phyloP scores from a whole-genome alignment of 2,888 invertebrate genomes.

The Synanthedon vespiformis region DNA sequence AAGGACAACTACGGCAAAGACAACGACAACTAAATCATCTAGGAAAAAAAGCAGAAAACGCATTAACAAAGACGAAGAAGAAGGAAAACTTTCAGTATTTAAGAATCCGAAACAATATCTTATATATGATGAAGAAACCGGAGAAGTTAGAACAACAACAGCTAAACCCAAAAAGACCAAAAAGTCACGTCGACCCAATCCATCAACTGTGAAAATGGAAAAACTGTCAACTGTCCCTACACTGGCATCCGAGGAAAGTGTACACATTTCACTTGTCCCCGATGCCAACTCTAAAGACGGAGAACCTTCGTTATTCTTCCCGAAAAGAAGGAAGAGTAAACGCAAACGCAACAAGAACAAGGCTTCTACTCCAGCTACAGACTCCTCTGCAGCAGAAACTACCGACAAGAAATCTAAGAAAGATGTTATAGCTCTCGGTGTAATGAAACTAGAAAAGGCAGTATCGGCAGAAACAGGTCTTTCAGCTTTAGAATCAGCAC shows the following conservation, averaged over 20 bases:
- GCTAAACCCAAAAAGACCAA: slow-evolving; percentile 2
- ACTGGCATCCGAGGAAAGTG: slow-evolving; percentile 17
- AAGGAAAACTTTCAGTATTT: slow-evolving; percentile 46
- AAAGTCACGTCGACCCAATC: slow-evolving; percentile 3
- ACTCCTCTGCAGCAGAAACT: slow-evolving; percentile 23
- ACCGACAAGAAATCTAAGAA: slow-evolving; percentile 7
- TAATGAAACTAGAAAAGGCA: not conserved
- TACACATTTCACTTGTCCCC: slow-evolving; percentile 47
- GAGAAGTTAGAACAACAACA: slow-evolving; percentile 13
- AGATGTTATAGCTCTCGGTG: not conserved
- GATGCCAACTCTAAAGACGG: slow-evolving; percentile 26
- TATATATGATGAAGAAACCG: slow-evolving; percentile 31
- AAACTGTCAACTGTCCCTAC: slow-evolving; percentile 7
- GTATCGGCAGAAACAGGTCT: slow-evolving; percentile 3
- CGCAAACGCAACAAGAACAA: slow-evolving; percentile 14
- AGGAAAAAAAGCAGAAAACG: slow-evolving; percentile 7
- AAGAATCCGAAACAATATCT: slow-evolving; percentile 43
- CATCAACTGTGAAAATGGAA: slow-evolving; percentile 14
- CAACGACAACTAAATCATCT: slow-evolving; percentile 7
- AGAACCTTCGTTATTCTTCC: slow-evolving; percentile 51
- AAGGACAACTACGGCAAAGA: slow-evolving; percentile 11
- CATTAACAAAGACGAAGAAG: slow-evolving; percentile 18
- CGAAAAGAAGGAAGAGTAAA: slow-evolving; percentile 36
- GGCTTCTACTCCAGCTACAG: slow-evolving; percentile 13
- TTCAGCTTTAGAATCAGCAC: slow-evolving; percentile 8